Conservation (phyloP, 2,113 vertebrate species). For the Cervus canadensis region DNA sequence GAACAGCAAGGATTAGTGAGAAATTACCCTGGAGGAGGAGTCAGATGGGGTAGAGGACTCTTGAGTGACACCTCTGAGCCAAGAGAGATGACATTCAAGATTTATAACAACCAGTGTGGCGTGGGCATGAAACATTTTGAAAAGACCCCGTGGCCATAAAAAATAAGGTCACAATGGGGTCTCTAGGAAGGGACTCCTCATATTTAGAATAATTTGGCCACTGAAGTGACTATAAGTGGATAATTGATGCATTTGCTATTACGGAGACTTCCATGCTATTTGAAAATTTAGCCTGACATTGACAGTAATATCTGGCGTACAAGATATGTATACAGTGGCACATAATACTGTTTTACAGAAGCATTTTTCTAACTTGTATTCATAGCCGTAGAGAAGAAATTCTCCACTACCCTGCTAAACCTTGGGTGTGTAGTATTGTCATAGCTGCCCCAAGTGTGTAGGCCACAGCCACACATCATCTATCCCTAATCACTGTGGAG, state of each 20-base stretch:
- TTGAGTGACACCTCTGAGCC: not conserved
- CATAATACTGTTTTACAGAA: not conserved
- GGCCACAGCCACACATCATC: not conserved
- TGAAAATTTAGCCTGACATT: not conserved
- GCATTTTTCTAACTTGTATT: not conserved
- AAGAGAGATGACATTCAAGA: not conserved
- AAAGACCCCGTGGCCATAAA: not conserved
- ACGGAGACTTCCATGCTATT: not conserved
- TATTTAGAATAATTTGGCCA: not conserved
- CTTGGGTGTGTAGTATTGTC: not conserved
- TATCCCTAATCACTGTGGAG: constrained; percentile 11
- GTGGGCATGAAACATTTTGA: not conserved
- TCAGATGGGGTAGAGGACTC: not conserved
- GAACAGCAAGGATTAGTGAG: not conserved
- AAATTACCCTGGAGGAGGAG: not conserved
- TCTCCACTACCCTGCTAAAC: not conserved
- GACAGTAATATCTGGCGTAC: not conserved
- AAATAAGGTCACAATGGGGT: not conserved
- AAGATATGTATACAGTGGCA: not conserved
- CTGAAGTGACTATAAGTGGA: not conserved
- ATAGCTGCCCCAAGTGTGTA: not conserved
- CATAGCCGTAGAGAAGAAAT: not conserved
- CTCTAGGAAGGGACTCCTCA: not conserved
- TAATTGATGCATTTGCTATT: not conserved
- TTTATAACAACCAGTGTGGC: not conserved